A percentile compares a stretch with the other conserved stretches of the same genome.
phyloP scores from a whole-genome alignment of 1,140 invertebrate species.

The Ectropis grisescens region DNA sequence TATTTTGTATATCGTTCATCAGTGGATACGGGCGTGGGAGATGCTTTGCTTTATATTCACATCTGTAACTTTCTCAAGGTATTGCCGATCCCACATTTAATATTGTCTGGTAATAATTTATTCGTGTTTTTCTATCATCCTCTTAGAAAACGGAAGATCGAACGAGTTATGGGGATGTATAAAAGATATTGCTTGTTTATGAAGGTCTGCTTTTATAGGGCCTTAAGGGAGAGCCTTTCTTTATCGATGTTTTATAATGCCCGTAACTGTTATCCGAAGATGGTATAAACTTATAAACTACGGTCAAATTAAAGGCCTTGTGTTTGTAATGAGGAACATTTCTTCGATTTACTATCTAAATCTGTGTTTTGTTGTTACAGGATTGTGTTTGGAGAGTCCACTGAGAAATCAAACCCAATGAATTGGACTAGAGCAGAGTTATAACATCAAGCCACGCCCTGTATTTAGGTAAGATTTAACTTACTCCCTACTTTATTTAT shows the following conservation, averaged over 20 bases:
- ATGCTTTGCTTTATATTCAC: too few species aligned
- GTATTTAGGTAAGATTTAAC: conserved; percentile 38
- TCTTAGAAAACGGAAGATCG: conserved; percentile 9
- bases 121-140: conserved; percentile 10
- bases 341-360: too few species aligned
- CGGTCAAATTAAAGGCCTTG: too few species aligned
- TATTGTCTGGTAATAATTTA: background rate
- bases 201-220: conserved; percentile 43
- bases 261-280: conserved; percentile 29
- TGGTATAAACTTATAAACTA: conserved; percentile 40
- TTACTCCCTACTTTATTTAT: too few species aligned
- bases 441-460: conserved; percentile 53
- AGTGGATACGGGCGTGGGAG: too few species aligned
- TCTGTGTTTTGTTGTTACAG: conserved; percentile 36
- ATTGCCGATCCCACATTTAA: too few species aligned
- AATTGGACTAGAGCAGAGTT: conserved; percentile 27
- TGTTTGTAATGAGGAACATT: too few species aligned
- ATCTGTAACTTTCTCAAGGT: too few species aligned
- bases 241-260: conserved; percentile 38
- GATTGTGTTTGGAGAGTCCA: conserved; percentile 21
- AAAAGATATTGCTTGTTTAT: conserved; percentile 50
- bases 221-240: conserved; percentile 32
- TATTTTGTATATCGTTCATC: too few species aligned
- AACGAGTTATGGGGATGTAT: conserved; percentile 35
- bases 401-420: conserved; percentile 22